A percentile compares a stretch with the other conserved stretches of the same genome.
phyloP scores from a whole-genome alignment of 2,797 vertebrate species.

The Pelochelys cantorii region DNA sequence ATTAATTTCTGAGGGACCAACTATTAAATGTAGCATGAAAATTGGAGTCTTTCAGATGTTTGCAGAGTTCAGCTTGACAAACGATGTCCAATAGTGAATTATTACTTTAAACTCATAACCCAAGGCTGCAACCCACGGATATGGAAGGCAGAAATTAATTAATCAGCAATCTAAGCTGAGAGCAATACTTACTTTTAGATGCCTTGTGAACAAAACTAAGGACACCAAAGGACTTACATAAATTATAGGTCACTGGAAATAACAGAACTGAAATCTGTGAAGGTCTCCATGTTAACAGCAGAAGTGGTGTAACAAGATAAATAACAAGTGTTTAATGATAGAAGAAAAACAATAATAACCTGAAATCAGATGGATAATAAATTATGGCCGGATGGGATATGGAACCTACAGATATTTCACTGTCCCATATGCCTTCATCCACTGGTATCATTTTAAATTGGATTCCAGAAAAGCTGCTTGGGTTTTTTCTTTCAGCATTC shows the following conservation, averaged over 20 bases:
- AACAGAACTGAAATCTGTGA: slow-evolving; percentile 19
- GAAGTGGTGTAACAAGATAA: slow-evolving; percentile 48
- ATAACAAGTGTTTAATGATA: slow-evolving; percentile 51
- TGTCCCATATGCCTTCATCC: slow-evolving; percentile 57
- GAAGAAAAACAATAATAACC: slow-evolving; percentile 42
- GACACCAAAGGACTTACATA: slow-evolving; percentile 50
- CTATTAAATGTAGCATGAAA: slow-evolving; percentile 40
- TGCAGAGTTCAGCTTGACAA: slow-evolving; percentile 43
- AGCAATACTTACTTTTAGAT: background rate
- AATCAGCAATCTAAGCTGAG: slow-evolving; percentile 44
- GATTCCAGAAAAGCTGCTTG: background rate
- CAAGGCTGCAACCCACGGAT: slow-evolving; percentile 35
- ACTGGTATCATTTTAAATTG: slow-evolving; percentile 24
- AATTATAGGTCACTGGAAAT: slow-evolving; percentile 36
- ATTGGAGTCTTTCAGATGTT: slow-evolving; percentile 21
- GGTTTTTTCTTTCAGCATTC: background rate
- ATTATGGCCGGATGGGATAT: slow-evolving; percentile 69
- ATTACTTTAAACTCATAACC: slow-evolving; percentile 32
- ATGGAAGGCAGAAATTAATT: slow-evolving; percentile 47
- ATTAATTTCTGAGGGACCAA: slow-evolving; percentile 47
- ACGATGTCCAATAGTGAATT: slow-evolving; percentile 21
- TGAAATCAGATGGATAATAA: slow-evolving; percentile 69
- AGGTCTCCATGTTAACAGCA: slow-evolving; percentile 59
- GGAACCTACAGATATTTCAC: slow-evolving; percentile 57
- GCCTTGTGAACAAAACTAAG: background rate